Percentiles rank a stretch among this genome's conserved stretches.
Evolutionary conservation across 2,888 invertebrate genomes (phyloP).

Genomic region (Chrysolina oricalcia): DNA sequence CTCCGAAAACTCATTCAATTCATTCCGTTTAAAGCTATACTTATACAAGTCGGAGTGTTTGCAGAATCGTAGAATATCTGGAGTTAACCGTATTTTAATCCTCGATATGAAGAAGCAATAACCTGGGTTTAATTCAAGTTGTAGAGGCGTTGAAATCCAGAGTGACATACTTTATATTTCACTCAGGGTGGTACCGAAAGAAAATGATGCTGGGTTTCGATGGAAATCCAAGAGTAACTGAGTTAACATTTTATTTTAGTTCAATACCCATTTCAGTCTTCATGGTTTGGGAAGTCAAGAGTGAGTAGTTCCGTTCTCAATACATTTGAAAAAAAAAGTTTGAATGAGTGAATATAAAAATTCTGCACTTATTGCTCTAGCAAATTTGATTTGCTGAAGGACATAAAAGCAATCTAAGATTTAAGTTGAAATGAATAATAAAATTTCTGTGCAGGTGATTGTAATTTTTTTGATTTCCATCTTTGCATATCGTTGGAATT

Average conservation of each 20-base stretch:
- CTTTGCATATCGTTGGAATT: no score
- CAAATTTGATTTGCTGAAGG: background rate
- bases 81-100: constrained; percentile 55
- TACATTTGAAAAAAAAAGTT: no score
- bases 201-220: background rate
- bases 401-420: no score
- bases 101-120: constrained; percentile 53
- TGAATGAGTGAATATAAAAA: background rate
- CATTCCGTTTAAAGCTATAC: constrained; percentile 48
- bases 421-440: no score
- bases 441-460: no score
- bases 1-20: constrained; percentile 52
- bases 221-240: no score
- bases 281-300: background rate
- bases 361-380: no score
- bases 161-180: constrained; percentile 45
- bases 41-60: constrained; percentile 49
- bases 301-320: no score
- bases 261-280: no score
- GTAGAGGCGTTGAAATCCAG: constrained; percentile 50
- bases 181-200: constrained; percentile 36
- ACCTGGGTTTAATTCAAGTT: constrained; percentile 55
- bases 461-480: no score
- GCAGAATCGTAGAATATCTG: constrained; percentile 49
- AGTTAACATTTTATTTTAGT: no score